Evolutionary conservation across 2,113 vertebrate genomes (phyloP).

Genomic region (Hydrochoerus hydrochaeris): DNA sequence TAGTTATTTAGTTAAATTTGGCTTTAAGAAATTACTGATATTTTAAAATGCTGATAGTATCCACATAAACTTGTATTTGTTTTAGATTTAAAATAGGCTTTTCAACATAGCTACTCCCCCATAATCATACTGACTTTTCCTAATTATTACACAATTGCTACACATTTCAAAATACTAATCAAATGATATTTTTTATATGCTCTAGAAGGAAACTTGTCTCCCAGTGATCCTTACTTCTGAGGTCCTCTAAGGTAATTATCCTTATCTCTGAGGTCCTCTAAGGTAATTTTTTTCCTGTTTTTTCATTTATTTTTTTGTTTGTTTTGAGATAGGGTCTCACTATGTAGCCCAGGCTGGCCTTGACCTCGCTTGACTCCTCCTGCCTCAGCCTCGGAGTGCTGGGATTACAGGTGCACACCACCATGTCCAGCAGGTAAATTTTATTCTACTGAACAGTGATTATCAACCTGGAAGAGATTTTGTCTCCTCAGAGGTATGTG

Average conservation of each 20-base stretch:
- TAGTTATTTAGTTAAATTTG: not conserved
- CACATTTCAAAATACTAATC: not conserved
- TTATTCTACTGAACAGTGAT: not conserved
- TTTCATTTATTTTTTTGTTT: not conserved
- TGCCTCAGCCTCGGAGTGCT: not conserved
- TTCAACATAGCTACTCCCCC: not conserved
- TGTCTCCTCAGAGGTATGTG: not conserved
- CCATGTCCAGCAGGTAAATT: not conserved
- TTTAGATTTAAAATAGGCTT: slow-evolving; percentile 31
- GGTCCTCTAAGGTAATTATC: not conserved
- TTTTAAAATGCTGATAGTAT: not conserved
- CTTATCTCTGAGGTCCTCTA: not conserved
- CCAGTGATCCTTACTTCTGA: not conserved
- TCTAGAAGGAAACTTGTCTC: slow-evolving; percentile 41
- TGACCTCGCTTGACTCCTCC: not conserved
- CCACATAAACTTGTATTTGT: slow-evolving; percentile 22
- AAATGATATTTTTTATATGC: not conserved
- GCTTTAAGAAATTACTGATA: not conserved
- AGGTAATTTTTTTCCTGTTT: not conserved
- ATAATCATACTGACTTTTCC: not conserved
- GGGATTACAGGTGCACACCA: not conserved
- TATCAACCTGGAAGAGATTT: not conserved
- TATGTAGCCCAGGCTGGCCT: not conserved
- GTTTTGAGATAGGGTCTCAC: not conserved
- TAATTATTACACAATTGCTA: not conserved